phyloP scores from a whole-genome alignment of 2,113 vertebrate species.

The Mesitornis unicolor region DNA sequence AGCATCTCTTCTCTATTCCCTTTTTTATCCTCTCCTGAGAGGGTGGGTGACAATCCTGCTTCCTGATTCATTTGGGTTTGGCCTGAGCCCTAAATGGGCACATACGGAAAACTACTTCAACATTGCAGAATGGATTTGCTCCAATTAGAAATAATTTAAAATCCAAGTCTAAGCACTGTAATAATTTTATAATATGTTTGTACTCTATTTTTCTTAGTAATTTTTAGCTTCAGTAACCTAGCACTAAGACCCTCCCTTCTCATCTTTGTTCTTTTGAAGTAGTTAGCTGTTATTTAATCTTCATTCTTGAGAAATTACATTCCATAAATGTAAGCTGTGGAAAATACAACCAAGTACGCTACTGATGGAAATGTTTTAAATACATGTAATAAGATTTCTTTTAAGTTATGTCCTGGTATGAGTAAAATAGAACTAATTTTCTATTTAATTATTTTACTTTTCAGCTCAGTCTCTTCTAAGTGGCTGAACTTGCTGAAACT shows the following conservation, averaged over 20 bases:
- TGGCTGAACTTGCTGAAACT: too few species aligned
- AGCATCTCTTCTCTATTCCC: too few species aligned
- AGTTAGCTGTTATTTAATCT: neutral
- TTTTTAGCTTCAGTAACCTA: neutral
- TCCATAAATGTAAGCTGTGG: neutral
- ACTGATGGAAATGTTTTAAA: neutral
- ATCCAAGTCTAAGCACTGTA: neutral
- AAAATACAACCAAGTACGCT: neutral
- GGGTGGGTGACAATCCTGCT: too few species aligned
- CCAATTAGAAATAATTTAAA: neutral
- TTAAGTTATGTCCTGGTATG: too few species aligned
- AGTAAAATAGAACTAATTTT: too few species aligned
- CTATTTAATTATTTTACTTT: too few species aligned
- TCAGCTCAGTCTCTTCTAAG: too few species aligned
- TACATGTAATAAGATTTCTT: neutral
- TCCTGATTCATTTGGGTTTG: too few species aligned
- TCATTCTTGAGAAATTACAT: neutral
- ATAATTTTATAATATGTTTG: neutral
- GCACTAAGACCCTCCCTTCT: neutral
- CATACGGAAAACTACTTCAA: neutral
- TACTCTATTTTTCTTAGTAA: neutral
- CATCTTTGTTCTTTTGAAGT: neutral
- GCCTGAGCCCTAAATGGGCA: too few species aligned
- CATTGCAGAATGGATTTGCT: neutral
- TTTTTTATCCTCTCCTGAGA: too few species aligned